Evolutionary conservation across 1,140 invertebrate genomes (phyloP), one percentile per base, ranked within the genome.

Genomic region (Bemisia tabaci): DNA sequence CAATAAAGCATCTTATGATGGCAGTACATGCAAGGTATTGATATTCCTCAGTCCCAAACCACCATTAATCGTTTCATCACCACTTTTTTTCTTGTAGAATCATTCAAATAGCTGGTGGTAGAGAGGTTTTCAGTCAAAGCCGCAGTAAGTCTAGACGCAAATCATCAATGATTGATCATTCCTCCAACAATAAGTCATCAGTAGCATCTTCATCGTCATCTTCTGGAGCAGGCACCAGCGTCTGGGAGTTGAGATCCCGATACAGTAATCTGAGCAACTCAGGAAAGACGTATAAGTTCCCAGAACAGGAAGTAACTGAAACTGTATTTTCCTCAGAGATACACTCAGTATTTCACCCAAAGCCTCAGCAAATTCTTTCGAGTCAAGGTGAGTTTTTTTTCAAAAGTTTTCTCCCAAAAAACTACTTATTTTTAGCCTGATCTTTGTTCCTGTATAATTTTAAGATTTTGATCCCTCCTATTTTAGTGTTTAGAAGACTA

Each of bases 31-130:
- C n/a, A n/a, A n/a, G n/a, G n/a, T n/a, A n/a, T n/a, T n/a, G n/a
- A n/a, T n/a, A n/a, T n/a, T n/a, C n/a, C n/a, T n/a, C n/a, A n/a
- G n/a, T n/a, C n/a, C n/a, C n/a, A n/a, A n/a, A n/a, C n/a, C n/a
- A n/a, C n/a, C n/a, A n/a, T n/a, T n/a, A n/a, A n/a, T n/a, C n/a
- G n/a, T n/a, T n/a, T n/a, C n/a, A n/a, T n/a, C n/a, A n/a, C n/a
- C n/a, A n/a, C n/a, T n/a, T n/a, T n/a, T n/a, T 68, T 61, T 27
- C 12, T 75, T 83, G 75, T 77, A 90, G 90, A 77, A 90, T 91
- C 76, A 91, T 91, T 77, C 90, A 92, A 82, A 91, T 92, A 76
- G 90, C 90, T 59, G 90, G 90, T 70, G 91, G 91, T 65, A 81
- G 90, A 65, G 90, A 93, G 78, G 82, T 93, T 61, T 92, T 89